A percentile compares a stretch with the other conserved stretches of the same genome.
These are phyloP conservation scores for Pollimyrus isidori DNA, from an alignment of 2,113 vertebrate genomes.

Conservation along the genomic window DNA sequence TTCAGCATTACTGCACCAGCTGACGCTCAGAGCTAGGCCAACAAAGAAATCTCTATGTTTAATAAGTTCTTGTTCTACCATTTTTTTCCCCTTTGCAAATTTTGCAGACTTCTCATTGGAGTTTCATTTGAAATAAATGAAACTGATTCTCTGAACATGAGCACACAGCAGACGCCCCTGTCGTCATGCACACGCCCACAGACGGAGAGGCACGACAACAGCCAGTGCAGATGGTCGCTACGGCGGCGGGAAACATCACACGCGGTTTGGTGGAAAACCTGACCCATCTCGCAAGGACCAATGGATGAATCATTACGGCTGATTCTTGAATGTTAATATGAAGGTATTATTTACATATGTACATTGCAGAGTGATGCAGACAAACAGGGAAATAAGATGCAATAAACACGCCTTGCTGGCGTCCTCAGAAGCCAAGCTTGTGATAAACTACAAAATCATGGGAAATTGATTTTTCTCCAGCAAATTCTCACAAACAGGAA, in stretches of 20 bases:
- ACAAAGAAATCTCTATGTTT: background rate
- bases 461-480: background rate
- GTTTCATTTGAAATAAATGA: background rate
- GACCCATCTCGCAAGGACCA: background rate
- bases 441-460: background rate
- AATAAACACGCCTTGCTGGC: background rate
- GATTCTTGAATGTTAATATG: background rate
- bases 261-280: background rate
- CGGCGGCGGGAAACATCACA: background rate
- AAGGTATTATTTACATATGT: constrained; percentile 4
- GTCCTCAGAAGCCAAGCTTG: background rate
- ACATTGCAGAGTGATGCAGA: background rate
- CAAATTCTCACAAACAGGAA: constrained; percentile 33
- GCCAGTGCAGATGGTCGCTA: background rate
- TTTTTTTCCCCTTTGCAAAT: background rate
- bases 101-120: background rate
- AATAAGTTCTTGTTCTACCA: background rate
- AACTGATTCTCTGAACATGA: background rate
- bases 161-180: background rate
- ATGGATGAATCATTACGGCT: background rate
- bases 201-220: background rate
- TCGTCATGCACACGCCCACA: background rate
- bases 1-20: background rate
- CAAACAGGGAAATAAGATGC: background rate
- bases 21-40: background rate